Evolutionary conservation across 2,113 vertebrate genomes (phyloP).

Genomic region (Ophthalmolycus amberensis): DNA sequence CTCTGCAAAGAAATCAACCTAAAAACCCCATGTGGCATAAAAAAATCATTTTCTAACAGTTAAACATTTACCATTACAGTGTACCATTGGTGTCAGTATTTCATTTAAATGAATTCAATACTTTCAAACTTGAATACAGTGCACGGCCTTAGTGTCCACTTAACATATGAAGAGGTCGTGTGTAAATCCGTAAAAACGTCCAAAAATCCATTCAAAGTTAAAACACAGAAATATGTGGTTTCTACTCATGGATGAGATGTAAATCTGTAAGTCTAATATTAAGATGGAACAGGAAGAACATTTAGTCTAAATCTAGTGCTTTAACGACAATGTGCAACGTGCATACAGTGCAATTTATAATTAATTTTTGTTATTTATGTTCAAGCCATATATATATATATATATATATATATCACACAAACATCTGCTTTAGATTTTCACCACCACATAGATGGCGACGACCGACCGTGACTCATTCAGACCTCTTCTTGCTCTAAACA

Average conservation of each 20-base stretch:
- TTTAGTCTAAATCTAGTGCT: background rate
- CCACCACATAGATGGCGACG: background rate
- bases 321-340: too few species aligned
- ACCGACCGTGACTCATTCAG: constrained; percentile 5
- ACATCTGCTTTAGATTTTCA: constrained; percentile 3
- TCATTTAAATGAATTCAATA: background rate
- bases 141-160: background rate
- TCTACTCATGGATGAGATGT: background rate
- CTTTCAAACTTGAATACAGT: background rate
- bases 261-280: background rate
- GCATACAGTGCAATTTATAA: background rate
- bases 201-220: too few species aligned
- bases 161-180: background rate
- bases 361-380: background rate
- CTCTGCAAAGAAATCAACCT: too few species aligned
- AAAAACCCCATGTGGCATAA: too few species aligned
- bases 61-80: too few species aligned
- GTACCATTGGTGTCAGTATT: background rate
- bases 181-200: background rate
- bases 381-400: background rate
- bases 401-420: background rate
- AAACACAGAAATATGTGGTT: background rate
- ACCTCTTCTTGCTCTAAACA: background rate
- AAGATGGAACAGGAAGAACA: background rate
- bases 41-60: background rate